Evolutionary conservation across 2,888 invertebrate species (phyloP), one percentile per base, ranked within the genome.

Genomic region (Mythimna ferrago): DNA sequence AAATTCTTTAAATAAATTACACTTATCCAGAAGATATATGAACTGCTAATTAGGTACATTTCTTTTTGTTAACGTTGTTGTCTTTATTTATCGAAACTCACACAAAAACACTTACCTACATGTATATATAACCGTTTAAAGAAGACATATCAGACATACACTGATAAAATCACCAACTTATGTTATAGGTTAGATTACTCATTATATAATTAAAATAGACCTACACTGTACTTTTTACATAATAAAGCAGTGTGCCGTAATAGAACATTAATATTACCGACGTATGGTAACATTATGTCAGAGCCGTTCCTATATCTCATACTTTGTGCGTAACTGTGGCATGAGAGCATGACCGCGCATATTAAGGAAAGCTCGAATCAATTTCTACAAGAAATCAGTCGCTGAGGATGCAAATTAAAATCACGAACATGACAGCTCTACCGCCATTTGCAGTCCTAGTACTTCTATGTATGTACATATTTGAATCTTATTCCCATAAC

Each of bases 271-370:
- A 85, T 86, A 86, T 86, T 86, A 76, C 73, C 35, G 51, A 57
- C 74, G 78, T 73, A 85, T 73, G 60, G 68, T 38, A 77, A 73
- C 83, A 85, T 86, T 86, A 86, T 86, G 85, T 86, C 85, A 86
- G 85, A 75, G 61, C 21, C 74, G 71, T 16, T 35, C 38, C 76
- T 76, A 86, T 76, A 78, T 82, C 74, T 80, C 54, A 78, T 76
- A 78, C 62, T 66, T 66, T 16, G 63, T 71, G 71, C 71, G 69
- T 64, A 51, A 35, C 66, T 82, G 82, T 82, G 68, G 73, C 76
- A 75, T 68, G 44, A 53, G 66, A 71, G 71, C 75, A 71, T 74
- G 76, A 71, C 54, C 71, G 64, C 60, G 85, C 83, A 85, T 85
- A 71, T 57, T 68, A 82, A 83, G 19, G 68, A 80, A 73, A 77